phyloP scores from a whole-genome alignment of 2,888 invertebrate genomes.

The Campopleginae sp. region DNA sequence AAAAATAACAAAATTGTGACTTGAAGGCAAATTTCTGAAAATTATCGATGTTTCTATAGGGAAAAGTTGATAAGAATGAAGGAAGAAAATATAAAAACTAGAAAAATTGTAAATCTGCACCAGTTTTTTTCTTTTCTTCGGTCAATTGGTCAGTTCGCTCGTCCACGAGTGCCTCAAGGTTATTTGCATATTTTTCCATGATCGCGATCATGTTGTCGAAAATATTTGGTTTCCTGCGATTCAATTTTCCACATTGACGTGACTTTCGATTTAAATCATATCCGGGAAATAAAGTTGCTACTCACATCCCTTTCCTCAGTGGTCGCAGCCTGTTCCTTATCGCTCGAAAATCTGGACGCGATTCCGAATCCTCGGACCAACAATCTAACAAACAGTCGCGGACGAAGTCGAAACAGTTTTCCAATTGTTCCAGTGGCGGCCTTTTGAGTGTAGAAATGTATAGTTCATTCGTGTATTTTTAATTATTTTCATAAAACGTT shows the following conservation, averaged over 20 bases:
- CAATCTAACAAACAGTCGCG: slow-evolving; percentile 94
- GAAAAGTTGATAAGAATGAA: neutral
- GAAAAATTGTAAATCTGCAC: neutral
- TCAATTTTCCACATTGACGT: neutral
- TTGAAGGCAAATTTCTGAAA: neutral
- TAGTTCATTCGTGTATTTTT: neutral
- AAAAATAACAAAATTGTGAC: neutral
- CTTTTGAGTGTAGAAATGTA: slow-evolving; percentile 82
- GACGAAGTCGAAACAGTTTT: slow-evolving; percentile 94
- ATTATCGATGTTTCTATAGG: neutral
- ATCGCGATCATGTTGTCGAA: slow-evolving; percentile 99
- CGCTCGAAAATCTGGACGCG: slow-evolving; percentile 93
- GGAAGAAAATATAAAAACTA: neutral
- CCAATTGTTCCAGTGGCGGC: slow-evolving; percentile 91
- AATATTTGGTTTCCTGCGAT: slow-evolving; percentile 94
- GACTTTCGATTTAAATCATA: neutral
- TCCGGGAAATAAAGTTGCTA: neutral
- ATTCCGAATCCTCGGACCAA: slow-evolving; percentile 92
- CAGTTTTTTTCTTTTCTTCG: slow-evolving; percentile 97
- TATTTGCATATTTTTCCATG: slow-evolving; percentile 99
- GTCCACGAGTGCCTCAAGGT: slow-evolving; percentile 96
- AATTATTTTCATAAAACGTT: too few relatives aligned
- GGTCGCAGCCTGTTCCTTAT: slow-evolving; percentile 92
- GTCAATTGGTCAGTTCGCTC: slow-evolving; percentile 96
- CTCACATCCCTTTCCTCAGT: slow-evolving; percentile 95